Evolutionary conservation across 1,140 invertebrate species (phyloP), one percentile per base, ranked within the genome.

Genomic region (Hypothenemus hampei): DNA sequence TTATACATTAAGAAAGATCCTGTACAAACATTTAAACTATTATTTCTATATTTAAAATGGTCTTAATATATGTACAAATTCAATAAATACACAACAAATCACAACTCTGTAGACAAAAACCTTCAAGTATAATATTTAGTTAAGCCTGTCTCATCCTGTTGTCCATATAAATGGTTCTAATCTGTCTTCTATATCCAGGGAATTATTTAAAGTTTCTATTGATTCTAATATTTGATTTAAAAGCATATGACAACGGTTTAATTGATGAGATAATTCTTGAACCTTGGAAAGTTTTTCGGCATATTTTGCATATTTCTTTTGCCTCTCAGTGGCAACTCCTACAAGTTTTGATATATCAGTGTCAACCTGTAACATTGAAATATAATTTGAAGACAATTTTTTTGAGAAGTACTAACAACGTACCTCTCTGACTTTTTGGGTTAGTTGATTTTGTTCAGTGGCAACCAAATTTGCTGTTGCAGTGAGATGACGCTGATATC

Each of bases 111-210:
- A n/a, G n/a, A n/a, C n/a, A n/a, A n/a, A n/a, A n/a, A n/a, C n/a
- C n/a, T n/a, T n/a, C n/a, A n/a, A n/a, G n/a, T n/a, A n/a, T n/a
- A n/a, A n/a, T 7, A 40, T 31, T 31, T 13, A 40, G 18, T n/a
- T 6, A n/a, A 63, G 31, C n/a, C n/a, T n/a, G n/a, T 64, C 57
- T 77, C 72, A 85, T 68, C 84, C 86, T 39, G 87, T 89, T 5
- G 86, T 89, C 91, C 89, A 93, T 7, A 90, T 83, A 72, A 97
- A 95, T 1, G 91, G 87, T 73, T 95, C 90, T 15, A 97, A 68
- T 26, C 89, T 79, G 54, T 93, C 87, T 23, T 89, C 84, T 37
- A 85, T 75, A 4, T 93, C 91, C 23, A 97, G 74, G 29, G 87
- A 69, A 68, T 86, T 84, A 68, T 97, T 96, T 15, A 97, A 75